Percentiles rank a stretch among this genome's conserved stretches.
These are phyloP conservation scores for Lycophotia porphyrea DNA, from an alignment of 2,888 invertebrate genomes.

Conservation along the genomic window DNA sequence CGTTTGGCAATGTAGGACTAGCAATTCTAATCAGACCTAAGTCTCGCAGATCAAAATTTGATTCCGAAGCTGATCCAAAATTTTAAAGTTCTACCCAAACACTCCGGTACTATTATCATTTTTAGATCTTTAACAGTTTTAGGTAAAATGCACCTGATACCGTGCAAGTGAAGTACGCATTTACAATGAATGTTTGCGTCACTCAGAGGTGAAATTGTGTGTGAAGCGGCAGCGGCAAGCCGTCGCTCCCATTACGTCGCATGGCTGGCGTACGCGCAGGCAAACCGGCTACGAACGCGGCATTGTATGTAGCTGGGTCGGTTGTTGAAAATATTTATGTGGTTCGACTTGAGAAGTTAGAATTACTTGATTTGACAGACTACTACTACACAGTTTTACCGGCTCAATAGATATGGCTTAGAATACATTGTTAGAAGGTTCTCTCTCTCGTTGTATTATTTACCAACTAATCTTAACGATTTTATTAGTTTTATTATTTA, in stretches of 20 bases:
- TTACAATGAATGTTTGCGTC: conserved; percentile 89
- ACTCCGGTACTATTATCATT: neutral
- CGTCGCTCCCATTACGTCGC: conserved; percentile 90
- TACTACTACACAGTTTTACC: neutral
- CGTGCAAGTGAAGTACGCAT: conserved; percentile 80
- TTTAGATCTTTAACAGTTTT: conserved; percentile 44
- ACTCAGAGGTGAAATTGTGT: conserved; percentile 90
- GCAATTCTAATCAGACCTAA: conserved; percentile 1
- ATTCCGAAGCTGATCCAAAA: neutral
- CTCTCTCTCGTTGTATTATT: conserved; percentile 15
- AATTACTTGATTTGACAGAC: neutral
- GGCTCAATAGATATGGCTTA: neutral
- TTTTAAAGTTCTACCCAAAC: neutral
- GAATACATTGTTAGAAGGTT: neutral
- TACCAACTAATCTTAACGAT: neutral
- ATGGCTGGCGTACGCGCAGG: conserved; percentile 83
- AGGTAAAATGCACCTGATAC: conserved; percentile 81
- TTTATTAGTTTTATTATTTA: conserved; percentile 27
- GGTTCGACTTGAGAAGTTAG: neutral
- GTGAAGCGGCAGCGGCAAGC: conserved; percentile 89
- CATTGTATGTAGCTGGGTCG: conserved; percentile 74
- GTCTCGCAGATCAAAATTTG: neutral
- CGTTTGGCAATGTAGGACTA: neutral
- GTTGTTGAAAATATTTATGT: neutral
- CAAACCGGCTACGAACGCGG: conserved; percentile 84